Evolutionary conservation across 2,797 vertebrate genomes (phyloP), one percentile per base, ranked within the genome.

Genomic region (Leptatherina wallacei): DNA sequence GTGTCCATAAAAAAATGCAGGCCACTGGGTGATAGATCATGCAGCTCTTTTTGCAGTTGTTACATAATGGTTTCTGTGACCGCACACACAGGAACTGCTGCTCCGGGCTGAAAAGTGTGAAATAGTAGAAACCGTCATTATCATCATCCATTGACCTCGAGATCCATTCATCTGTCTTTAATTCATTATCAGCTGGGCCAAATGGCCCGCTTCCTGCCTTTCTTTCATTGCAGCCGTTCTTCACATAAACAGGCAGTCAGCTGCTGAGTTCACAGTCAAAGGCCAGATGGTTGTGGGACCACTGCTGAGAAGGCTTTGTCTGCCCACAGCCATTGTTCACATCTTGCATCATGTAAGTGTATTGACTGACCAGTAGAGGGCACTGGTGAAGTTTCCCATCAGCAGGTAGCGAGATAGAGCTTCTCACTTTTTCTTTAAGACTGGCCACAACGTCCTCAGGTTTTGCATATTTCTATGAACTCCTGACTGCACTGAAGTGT

Each of bases 311-410:
- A 72, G 73, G 86, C 85, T 89, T 88, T 84, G 77, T 88, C 63
- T 82, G 67, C 22, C 57, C 30, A 18, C 60, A 63, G 78, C 60
- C 33, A 62, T 80, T 84, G 80, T 84, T 72, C 58, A 57, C 49
- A 30, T 62, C 18, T 51, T 24, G 16, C 35, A 14, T 24, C 7
- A 54, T 85, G 88, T 80, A 91, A 87, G 77, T 68, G 40, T 55
- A n/a, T 16, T 22, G 6, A 10, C 49, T 57, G 27, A 61, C 59
- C 94, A 93, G 85, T 82, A 95, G 94, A 93, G 93, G 92, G 92
- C 93, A 92, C 79, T 93, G 77, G 92, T 89, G 90, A 93, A 83
- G 89, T 91, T 92, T 75, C 32, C 80, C 59, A 75, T 47, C 66
- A 55, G 27, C 56, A 24, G 6, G 38, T 18, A 8, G n/a, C 56